Percentiles rank a stretch among this genome's conserved stretches.
Conservation (phyloP, 2,797 vertebrate species). For the Rhinophrynus dorsalis region DNA sequence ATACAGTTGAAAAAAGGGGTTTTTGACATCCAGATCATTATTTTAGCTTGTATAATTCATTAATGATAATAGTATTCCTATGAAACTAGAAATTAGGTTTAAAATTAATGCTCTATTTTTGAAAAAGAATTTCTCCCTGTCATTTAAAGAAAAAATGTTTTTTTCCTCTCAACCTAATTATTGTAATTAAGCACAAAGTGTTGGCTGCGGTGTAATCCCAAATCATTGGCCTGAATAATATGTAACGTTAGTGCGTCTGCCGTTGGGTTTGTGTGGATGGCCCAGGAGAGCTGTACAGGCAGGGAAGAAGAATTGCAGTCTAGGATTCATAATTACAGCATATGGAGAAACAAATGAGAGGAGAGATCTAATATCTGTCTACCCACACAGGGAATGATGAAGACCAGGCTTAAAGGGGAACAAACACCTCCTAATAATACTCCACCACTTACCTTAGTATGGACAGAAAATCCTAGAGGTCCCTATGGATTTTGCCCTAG, state of each 20-base stretch:
- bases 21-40: not conserved
- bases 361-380: constrained; percentile 15
- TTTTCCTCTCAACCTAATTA: constrained; percentile 3
- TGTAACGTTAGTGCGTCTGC: constrained; percentile 36
- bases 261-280: constrained; percentile 25
- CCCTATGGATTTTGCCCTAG: too few relatives aligned
- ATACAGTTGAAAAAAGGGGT: not conserved
- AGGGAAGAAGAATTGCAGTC: too few relatives aligned
- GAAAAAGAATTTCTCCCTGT: not conserved
- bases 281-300: constrained; percentile 34
- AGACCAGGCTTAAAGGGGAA: too few relatives aligned
- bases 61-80: not conserved
- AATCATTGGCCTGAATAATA: constrained; percentile 37
- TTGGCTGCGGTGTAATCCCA: constrained; percentile 29
- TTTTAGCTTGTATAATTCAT: not conserved
- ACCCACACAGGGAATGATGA: constrained; percentile 14
- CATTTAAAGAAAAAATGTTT: not conserved
- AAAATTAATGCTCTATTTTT: not conserved
- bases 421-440: too few relatives aligned
- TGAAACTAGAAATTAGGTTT: not conserved
- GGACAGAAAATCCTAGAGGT: too few relatives aligned
- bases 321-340: constrained; percentile 36
- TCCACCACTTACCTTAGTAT: too few relatives aligned
- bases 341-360: constrained; percentile 24
- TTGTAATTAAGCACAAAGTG: constrained; percentile 19